phyloP scores from a whole-genome alignment of 2,888 invertebrate species.

The Cremastinae sp. region DNA sequence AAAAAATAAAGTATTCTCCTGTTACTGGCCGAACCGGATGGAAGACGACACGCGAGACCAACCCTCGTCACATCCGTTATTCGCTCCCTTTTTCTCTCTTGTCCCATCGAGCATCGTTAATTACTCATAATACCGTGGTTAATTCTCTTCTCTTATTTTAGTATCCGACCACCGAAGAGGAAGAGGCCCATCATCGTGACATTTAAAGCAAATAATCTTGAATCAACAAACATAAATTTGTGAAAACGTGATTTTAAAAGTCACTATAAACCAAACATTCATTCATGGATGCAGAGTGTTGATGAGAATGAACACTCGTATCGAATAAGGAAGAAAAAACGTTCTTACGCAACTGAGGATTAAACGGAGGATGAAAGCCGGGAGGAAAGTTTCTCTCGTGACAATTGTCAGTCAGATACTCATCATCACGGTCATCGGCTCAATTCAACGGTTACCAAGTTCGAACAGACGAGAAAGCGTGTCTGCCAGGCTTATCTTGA shows the following conservation, averaged over 20 bases:
- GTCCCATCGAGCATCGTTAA: not conserved
- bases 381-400: not conserved
- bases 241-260: too few species aligned
- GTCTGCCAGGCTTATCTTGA: constrained; percentile 17
- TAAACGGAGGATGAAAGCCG: not conserved
- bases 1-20: too few species aligned
- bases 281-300: too few species aligned
- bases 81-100: not conserved
- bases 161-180: too few species aligned
- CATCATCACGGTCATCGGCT: constrained; percentile 18
- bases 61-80: not conserved
- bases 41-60: constrained; percentile 5
- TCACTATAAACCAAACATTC: too few species aligned
- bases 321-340: too few species aligned
- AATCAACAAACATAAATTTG: too few species aligned
- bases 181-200: too few species aligned
- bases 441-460: not conserved
- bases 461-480: not conserved
- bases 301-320: too few species aligned
- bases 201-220: too few species aligned
- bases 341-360: not conserved
- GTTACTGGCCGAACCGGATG: not conserved
- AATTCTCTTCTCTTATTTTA: too few species aligned
- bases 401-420: constrained; percentile 28
- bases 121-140: not conserved